Percentiles rank a stretch among this genome's conserved stretches.
These are phyloP conservation scores for Homalodisca vitripennis DNA, from an alignment of 1,140 invertebrate species.

Conservation along the genomic window DNA sequence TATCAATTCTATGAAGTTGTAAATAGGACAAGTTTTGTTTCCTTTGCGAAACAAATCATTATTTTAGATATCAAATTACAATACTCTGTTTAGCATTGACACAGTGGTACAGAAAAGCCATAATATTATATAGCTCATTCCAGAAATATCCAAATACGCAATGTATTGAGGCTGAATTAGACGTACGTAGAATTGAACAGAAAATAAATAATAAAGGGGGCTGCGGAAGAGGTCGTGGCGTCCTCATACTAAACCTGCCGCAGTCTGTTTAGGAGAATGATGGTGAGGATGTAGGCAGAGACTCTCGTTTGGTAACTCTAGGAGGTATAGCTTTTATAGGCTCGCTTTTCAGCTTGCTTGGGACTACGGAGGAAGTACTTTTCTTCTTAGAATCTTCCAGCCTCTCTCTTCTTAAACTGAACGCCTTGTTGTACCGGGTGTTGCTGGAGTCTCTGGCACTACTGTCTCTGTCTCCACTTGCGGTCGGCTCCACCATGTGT, in stretches of 20 bases:
- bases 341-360: conserved; percentile 8
- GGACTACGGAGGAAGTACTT: conserved; percentile 32
- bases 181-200: too few relatives aligned
- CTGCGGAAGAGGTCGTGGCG: conserved; percentile 33
- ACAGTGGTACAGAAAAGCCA: too few relatives aligned
- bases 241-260: conserved; percentile 63
- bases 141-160: too few relatives aligned
- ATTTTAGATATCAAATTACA: too few relatives aligned
- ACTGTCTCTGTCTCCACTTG: conserved; percentile 29
- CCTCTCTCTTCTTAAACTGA: conserved; percentile 50
- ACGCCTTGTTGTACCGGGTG: conserved; percentile 51
- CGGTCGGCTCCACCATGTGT: neutral
- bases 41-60: too few relatives aligned
- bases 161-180: too few relatives aligned
- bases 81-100: too few relatives aligned
- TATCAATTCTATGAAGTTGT: too few relatives aligned
- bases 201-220: too few relatives aligned
- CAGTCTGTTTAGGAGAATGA: conserved; percentile 60
- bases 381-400: conserved; percentile 41
- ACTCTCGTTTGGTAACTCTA: conserved; percentile 2
- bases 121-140: too few relatives aligned
- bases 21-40: too few relatives aligned
- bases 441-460: conserved; percentile 36
- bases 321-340: conserved; percentile 16
- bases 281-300: conserved; percentile 42